Evolutionary conservation across 1,140 invertebrate genomes (phyloP), one percentile per base, ranked within the genome.

Genomic region (Drosophila dunni): DNA sequence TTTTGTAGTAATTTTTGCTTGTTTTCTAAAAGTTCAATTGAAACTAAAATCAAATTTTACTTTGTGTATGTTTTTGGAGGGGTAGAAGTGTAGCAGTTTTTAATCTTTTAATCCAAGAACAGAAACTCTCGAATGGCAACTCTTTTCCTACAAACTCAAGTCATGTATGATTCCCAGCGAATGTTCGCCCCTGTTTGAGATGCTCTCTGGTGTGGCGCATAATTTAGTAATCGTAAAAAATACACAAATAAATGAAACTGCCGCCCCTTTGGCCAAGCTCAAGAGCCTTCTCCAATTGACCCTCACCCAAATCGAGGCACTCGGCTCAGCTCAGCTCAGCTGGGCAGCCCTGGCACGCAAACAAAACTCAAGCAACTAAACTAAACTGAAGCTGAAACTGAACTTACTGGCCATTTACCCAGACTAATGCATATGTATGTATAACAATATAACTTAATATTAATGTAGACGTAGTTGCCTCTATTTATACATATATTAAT

Each of bases 331-430:
- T 24, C 53, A n/a, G n/a, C n/a, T n/a, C n/a, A n/a, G n/a, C n/a
- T n/a, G n/a, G n/a, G 13, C 69, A 56, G 33, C 54, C 63, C 38
- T 60, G 70, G 66, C 71, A 74, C 71, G 66, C 71, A 74, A 74
- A 33, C 70, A 54, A 54, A 54, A 40, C 11, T 11, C 9, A 51
- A 66, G 24, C 36, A 64, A 63, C 42, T 70, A 64, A 61, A 36
- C 56, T 15, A 48, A 53, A 36, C 58, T 46, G 58, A 66, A 54
- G 45, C 24, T 60, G 15, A 58, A 60, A 60, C 54, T 60, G 15
- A 60, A 68, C 64, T 73, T 60, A 54, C 70, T 48, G 58, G 24
- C 71, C 64, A 68, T 57, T 74, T 74, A 74, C 65, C 58, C 34
- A 63, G 24, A 61, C 40, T 72, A 45, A 72, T 72, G 48, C 64